Conservation (phyloP, 1,140 invertebrate genomes). For the Ditylenchus dipsaci region DNA sequence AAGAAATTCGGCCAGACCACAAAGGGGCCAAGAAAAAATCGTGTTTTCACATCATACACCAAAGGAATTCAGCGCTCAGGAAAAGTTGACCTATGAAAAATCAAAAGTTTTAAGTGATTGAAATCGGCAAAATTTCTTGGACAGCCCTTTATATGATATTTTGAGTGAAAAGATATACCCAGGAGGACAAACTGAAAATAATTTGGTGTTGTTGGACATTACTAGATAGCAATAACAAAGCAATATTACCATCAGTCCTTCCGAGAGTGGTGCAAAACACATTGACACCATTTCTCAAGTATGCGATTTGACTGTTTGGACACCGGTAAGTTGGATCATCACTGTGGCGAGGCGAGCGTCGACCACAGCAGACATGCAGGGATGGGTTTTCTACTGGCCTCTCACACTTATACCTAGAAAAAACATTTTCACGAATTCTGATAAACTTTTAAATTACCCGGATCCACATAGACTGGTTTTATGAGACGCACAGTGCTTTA, state of each 20-base stretch:
- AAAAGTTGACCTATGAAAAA: no score
- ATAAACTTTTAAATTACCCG: constrained; percentile 9
- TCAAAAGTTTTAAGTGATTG: no score
- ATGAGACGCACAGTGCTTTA: not conserved
- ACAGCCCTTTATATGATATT: constrained; percentile 3
- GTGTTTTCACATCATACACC: no score
- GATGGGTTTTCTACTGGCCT: not conserved
- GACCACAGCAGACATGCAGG: constrained; percentile 13
- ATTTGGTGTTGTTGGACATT: not conserved
- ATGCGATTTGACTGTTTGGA: constrained; percentile 26
- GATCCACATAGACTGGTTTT: constrained; percentile 2
- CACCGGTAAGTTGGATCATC: constrained; percentile 21
- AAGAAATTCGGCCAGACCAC: no score
- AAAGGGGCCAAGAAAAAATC: no score
- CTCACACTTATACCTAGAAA: constrained; percentile 8
- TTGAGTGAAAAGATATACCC: constrained; percentile 1
- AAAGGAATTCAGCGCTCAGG: no score
- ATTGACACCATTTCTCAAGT: not conserved
- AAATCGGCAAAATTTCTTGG: not conserved
- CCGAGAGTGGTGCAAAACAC: not conserved
- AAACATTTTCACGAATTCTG: not conserved
- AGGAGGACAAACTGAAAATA: not conserved
- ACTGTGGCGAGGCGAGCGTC: not conserved
- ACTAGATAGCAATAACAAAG: not conserved
- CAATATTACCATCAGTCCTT: not conserved